These are phyloP conservation scores for Gracilinanus agilis DNA, from an alignment of 2,113 vertebrate genomes.

Conservation along the genomic window DNA sequence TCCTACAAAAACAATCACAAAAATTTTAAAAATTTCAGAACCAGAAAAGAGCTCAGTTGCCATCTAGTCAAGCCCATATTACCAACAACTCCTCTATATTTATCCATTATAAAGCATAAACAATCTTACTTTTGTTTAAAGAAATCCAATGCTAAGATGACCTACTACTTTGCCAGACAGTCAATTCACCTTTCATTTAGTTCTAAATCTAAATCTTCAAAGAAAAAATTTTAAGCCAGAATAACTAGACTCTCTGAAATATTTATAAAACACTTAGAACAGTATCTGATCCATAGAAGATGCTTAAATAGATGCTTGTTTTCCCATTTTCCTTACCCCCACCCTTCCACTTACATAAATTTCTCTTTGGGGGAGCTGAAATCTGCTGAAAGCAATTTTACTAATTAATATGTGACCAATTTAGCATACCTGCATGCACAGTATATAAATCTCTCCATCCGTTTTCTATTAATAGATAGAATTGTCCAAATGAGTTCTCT, in stretches of 20 bases:
- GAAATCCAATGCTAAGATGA: background rate
- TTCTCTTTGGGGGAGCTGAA: conserved; percentile 12
- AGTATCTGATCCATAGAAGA: background rate
- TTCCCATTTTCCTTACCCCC: background rate
- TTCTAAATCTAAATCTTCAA: background rate
- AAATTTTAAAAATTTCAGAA: background rate
- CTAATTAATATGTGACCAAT: fast-evolving
- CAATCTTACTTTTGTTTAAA: background rate
- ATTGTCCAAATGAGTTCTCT: background rate
- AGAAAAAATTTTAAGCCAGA: background rate
- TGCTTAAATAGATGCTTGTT: background rate
- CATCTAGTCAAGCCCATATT: background rate
- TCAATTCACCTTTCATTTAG: background rate
- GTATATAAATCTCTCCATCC: background rate
- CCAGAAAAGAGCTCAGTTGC: background rate
- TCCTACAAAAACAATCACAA: background rate
- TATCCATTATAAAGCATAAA: background rate
- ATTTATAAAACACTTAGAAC: background rate
- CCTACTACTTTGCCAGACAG: background rate
- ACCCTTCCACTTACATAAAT: background rate
- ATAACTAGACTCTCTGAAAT: background rate
- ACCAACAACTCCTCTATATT: background rate
- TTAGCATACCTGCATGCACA: background rate
- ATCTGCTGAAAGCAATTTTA: background rate
- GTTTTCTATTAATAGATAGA: background rate